Conservation (phyloP, 2,797 vertebrate species). For the Melanogrammus aeglefinus region DNA sequence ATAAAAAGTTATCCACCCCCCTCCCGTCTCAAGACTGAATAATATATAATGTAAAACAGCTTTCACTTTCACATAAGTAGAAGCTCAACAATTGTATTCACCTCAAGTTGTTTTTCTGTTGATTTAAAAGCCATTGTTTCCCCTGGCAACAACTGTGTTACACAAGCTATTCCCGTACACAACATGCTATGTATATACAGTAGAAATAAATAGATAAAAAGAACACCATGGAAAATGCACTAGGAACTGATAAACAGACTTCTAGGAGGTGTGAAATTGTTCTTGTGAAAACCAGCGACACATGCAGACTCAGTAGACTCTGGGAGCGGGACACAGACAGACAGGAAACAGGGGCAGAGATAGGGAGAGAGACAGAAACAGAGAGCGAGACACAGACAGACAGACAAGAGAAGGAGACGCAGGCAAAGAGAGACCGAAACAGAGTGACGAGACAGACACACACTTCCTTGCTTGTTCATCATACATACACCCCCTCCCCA, state of each 20-base stretch:
- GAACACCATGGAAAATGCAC: neutral
- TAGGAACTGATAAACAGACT: neutral
- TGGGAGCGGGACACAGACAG: slow-evolving; percentile 3
- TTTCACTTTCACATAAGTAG: slow-evolving; percentile 21
- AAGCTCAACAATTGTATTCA: slow-evolving; percentile 46
- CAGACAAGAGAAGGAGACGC: slow-evolving; percentile 22
- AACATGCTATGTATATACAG: neutral
- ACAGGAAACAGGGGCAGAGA: neutral
- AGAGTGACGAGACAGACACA: too few relatives aligned
- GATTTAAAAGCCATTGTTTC: neutral
- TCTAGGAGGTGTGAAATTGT: neutral
- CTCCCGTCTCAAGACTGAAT: slow-evolving; percentile 25
- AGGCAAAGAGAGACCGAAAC: neutral
- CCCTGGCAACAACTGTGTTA: neutral
- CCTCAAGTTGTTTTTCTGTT: slow-evolving; percentile 21
- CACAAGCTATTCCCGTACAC: neutral
- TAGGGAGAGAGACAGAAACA: neutral
- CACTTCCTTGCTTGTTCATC: neutral
- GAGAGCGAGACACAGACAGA: slow-evolving; percentile 5
- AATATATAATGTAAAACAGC: slow-evolving; percentile 27
- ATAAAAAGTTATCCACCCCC: neutral
- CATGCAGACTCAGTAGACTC: neutral
- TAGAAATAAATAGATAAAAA: neutral
- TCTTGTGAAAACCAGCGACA: neutral
- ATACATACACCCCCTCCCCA: slow-evolving; percentile 30